Percentiles rank a stretch among this genome's conserved stretches.
Conservation (phyloP, 2,113 vertebrate species). For the Pedetes capensis region DNA sequence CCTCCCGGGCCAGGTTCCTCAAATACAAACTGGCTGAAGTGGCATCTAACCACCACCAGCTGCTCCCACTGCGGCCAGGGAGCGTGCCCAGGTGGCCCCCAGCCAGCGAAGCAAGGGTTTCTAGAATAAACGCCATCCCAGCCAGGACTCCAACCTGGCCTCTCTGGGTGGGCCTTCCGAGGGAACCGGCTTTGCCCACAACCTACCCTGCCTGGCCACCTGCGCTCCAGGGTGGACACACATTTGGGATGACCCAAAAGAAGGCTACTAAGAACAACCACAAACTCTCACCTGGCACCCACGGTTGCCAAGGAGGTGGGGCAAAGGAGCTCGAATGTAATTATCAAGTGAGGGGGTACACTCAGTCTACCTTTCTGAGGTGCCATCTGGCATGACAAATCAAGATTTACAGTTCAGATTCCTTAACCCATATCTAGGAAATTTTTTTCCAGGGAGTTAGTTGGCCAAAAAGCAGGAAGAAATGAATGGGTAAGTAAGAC, state of each 20-base stretch:
- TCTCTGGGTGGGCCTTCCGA: background rate
- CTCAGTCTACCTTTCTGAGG: background rate
- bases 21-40: constrained; percentile 41
- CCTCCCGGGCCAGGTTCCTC: background rate
- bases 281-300: no score
- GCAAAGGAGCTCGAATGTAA: background rate
- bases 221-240: background rate
- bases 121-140: background rate
- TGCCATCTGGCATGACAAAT: no score
- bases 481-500: no score
- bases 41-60: background rate
- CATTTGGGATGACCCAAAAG: background rate
- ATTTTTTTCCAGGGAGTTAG: background rate
- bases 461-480: background rate
- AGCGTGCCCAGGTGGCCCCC: background rate
- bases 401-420: background rate
- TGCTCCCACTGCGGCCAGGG: background rate
- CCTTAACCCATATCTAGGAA: background rate
- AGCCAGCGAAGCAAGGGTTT: background rate
- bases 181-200: background rate
- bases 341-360: background rate
- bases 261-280: background rate
- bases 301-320: background rate
- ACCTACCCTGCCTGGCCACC: background rate
- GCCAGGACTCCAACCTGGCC: background rate